Percentiles rank a stretch among this genome's conserved stretches.
Evolutionary conservation across 2,797 vertebrate genomes (phyloP).

Genomic region (Peromyscus attwateri): DNA sequence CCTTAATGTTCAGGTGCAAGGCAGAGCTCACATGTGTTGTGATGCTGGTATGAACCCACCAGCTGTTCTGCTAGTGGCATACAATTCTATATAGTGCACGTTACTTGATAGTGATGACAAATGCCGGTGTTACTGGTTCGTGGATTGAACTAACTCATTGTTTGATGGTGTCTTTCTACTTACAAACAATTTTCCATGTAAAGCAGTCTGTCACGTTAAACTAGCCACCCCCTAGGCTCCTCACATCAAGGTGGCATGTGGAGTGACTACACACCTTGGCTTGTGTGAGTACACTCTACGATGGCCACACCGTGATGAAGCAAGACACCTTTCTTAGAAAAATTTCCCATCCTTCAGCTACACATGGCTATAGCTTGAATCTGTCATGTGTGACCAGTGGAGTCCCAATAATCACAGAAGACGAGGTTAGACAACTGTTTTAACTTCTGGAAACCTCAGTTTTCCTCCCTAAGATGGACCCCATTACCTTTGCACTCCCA

Average conservation of each 20-base stretch:
- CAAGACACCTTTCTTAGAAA: background rate
- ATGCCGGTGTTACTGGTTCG: fast-evolving
- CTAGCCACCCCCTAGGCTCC: background rate
- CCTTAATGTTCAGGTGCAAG: background rate
- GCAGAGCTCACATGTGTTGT: background rate
- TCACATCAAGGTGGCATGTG: background rate
- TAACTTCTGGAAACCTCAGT: background rate
- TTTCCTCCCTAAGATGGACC: background rate
- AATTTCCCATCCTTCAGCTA: background rate
- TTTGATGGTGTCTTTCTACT: background rate
- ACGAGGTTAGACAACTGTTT: background rate
- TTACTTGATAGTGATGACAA: background rate
- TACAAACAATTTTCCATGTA: background rate
- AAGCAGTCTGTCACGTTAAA: background rate
- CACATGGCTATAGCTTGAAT: background rate
- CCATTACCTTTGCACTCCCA: background rate
- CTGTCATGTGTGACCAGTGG: background rate
- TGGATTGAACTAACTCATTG: background rate
- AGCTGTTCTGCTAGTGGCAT: no score
- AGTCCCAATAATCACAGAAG: background rate
- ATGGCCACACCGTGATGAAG: no score
- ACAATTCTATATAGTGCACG: no score
- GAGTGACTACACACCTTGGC: no score
- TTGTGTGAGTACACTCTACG: background rate
- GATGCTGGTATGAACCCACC: no score